These are phyloP conservation scores for Oreochromis tanganicae DNA, from an alignment of 2,113 vertebrate genomes.

Conservation along the genomic window DNA sequence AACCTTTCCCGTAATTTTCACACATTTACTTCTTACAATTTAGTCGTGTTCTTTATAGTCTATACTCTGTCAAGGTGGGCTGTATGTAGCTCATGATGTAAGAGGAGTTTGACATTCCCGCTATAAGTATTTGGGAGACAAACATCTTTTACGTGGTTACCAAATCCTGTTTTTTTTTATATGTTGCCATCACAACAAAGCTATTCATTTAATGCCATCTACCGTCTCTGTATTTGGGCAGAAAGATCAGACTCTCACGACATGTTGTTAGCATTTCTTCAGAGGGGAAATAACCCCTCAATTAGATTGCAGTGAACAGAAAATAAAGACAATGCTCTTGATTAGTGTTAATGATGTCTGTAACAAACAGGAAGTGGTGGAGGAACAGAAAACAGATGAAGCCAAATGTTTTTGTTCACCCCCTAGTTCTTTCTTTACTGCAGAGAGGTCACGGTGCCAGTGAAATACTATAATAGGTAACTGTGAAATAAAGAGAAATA, in stretches of 20 bases:
- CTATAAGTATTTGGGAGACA: neutral
- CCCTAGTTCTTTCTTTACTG: neutral
- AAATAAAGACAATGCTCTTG: constrained; percentile 10
- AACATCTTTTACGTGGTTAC: neutral
- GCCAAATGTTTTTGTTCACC: neutral
- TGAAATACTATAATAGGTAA: neutral
- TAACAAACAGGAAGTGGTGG: constrained; percentile 18
- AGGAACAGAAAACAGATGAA: neutral
- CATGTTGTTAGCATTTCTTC: neutral
- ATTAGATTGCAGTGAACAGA: neutral
- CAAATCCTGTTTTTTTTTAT: neutral
- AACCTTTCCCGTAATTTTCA: neutral
- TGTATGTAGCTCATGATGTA: neutral
- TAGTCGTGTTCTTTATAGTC: neutral
- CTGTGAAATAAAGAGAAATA: neutral
- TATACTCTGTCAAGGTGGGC: neutral
- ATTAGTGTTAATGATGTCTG: constrained; percentile 17
- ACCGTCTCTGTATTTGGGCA: neutral
- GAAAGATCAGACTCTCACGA: neutral
- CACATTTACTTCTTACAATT: neutral
- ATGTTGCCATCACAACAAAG: neutral
- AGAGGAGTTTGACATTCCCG: neutral
- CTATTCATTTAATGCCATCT: neutral
- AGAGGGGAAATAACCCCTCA: neutral
- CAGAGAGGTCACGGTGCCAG: neutral